phyloP scores from a whole-genome alignment of 2,113 vertebrate genomes.

The Diphyllodes magnificus region DNA sequence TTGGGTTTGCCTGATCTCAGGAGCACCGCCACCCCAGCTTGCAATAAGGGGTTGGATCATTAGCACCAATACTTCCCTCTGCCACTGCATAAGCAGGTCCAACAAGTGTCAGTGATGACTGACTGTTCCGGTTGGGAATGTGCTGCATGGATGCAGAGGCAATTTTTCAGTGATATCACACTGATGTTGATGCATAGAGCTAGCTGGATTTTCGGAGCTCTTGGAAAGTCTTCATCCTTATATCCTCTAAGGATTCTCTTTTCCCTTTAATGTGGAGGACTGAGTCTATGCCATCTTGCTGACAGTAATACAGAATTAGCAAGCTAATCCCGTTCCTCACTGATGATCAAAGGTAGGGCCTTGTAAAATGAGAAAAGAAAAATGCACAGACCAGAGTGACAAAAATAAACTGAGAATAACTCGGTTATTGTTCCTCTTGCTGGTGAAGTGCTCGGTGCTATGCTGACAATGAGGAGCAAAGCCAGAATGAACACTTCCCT shows the following conservation, averaged over 20 bases:
- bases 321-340: not conserved
- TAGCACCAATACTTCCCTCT: not conserved
- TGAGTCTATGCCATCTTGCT: not conserved
- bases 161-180: not conserved
- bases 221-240: not conserved
- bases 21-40: not conserved
- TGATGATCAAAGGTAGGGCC: constrained; percentile 32
- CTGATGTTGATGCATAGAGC: not conserved
- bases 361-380: constrained; percentile 28
- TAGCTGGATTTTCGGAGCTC: not conserved
- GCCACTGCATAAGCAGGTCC: not conserved
- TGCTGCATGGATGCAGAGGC: not conserved
- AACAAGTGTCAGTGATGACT: not conserved
- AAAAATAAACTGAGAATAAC: constrained; percentile 23
- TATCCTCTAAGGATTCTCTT: not conserved
- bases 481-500: constrained; percentile 2
- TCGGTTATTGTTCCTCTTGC: not conserved
- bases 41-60: not conserved
- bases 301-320: constrained; percentile 40
- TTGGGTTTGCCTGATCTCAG: not conserved
- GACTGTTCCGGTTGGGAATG: not conserved
- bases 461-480: constrained; percentile 20
- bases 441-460: not conserved
- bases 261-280: not conserved
- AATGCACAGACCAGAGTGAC: not conserved